These are phyloP conservation scores for Andrena dorsata DNA, from an alignment of 2,888 invertebrate species.

Conservation along the genomic window DNA sequence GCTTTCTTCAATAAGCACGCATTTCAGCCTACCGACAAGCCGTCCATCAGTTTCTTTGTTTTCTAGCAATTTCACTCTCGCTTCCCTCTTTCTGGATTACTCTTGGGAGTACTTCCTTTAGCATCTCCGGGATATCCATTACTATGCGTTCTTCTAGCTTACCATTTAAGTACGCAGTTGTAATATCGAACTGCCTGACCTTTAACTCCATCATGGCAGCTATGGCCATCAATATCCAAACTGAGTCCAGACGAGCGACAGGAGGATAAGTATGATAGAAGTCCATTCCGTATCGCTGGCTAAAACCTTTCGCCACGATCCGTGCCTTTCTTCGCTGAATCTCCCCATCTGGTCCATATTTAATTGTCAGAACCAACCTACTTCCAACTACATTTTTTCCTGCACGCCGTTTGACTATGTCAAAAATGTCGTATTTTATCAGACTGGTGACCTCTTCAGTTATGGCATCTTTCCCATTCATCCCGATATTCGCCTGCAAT, in stretches of 20 bases:
- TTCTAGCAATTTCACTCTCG: neutral
- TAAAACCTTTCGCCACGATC: constrained; percentile 35
- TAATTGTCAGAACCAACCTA: constrained; percentile 39
- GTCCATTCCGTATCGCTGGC: constrained; percentile 32
- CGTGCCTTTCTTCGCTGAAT: constrained; percentile 36
- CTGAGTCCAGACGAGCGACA: constrained; percentile 24
- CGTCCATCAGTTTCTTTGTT: neutral
- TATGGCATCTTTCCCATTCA: constrained; percentile 26
- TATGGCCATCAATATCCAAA: neutral
- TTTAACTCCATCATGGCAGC: neutral
- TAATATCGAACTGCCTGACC: constrained; percentile 13
- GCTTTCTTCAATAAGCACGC: constrained; percentile 10
- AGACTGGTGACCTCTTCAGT: constrained; percentile 31
- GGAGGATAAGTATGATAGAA: constrained; percentile 22
- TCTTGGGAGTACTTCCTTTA: neutral
- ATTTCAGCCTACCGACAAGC: neutral
- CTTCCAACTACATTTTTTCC: constrained; percentile 27
- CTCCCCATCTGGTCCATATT: constrained; percentile 23
- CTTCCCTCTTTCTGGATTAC: neutral
- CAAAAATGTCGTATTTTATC: constrained; percentile 33
- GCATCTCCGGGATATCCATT: constrained; percentile 22
- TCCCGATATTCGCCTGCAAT: constrained; percentile 2
- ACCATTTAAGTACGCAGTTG: constrained; percentile 23
- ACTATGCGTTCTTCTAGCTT: constrained; percentile 22
- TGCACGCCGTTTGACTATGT: neutral